Percentiles rank a stretch among this genome's conserved stretches.
Evolutionary conservation across 2,888 invertebrate genomes (phyloP).

Genomic region (Ephialtes manifestator): DNA sequence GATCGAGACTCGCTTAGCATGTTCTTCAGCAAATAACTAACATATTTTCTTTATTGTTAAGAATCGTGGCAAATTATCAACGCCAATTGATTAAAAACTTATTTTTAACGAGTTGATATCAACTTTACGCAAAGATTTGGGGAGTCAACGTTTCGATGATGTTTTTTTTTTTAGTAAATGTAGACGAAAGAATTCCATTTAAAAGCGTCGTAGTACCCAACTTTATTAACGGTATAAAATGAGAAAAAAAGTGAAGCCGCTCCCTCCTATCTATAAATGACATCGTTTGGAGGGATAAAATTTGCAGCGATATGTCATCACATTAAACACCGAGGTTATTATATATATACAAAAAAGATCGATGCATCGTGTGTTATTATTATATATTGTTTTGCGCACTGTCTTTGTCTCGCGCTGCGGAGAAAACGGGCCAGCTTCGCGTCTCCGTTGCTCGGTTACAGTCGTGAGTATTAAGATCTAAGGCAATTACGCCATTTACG

Average conservation of each 20-base stretch:
- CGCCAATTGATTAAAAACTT: slow-evolving; percentile 1
- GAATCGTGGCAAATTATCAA: no score
- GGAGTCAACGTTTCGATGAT: no score
- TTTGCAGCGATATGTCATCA: slow-evolving; percentile 71
- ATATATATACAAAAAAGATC: slow-evolving; percentile 67
- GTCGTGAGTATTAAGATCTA: slow-evolving; percentile 42
- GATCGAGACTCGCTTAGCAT: neutral
- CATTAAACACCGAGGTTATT: slow-evolving; percentile 67
- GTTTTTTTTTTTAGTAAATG: no score
- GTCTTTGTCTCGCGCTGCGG: neutral
- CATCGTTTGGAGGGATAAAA: slow-evolving; percentile 48
- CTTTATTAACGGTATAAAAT: slow-evolving; percentile 81
- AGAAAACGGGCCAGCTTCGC: slow-evolving; percentile 10
- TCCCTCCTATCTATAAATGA: slow-evolving; percentile 26
- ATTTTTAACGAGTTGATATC: no score
- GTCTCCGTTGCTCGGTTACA: slow-evolving; percentile 11
- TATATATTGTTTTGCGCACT: neutral
- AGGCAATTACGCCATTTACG: slow-evolving; percentile 60
- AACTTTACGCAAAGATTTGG: no score
- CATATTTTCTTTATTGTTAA: neutral
- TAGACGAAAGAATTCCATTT: slow-evolving; percentile 44
- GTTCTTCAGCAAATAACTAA: neutral
- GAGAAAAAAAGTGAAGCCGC: slow-evolving; percentile 67
- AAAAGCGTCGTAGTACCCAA: slow-evolving; percentile 75
- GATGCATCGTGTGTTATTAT: slow-evolving; percentile 45